These are phyloP conservation scores for Neopelma chrysocephalum DNA, from an alignment of 2,797 vertebrate genomes.

Conservation along the genomic window DNA sequence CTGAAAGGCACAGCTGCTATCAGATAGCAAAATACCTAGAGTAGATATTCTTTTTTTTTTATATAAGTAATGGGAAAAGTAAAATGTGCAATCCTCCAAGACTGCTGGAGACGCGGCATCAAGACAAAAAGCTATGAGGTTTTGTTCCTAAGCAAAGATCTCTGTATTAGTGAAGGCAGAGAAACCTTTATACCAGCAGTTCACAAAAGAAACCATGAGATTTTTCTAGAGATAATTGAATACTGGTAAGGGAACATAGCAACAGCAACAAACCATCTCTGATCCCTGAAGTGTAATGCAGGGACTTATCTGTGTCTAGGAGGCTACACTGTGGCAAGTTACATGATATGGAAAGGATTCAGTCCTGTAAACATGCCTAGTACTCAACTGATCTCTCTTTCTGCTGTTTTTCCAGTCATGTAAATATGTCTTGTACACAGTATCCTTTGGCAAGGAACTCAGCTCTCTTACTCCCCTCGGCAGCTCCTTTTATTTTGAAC, in stretches of 20 bases:
- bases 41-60: neutral
- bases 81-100: neutral
- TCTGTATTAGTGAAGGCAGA: neutral
- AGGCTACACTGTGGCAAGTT: neutral
- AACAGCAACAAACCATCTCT: neutral
- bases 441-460: neutral
- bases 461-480: neutral
- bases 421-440: neutral
- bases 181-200: neutral
- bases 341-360: neutral
- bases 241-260: neutral
- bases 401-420: neutral
- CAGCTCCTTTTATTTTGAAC: neutral
- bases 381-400: neutral
- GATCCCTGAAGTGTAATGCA: neutral
- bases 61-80: neutral
- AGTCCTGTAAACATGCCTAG: slow-evolving; percentile 1
- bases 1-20: neutral
- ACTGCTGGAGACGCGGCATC: neutral
- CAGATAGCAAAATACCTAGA: neutral
- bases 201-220: neutral
- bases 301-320: neutral
- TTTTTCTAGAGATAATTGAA: slow-evolving; percentile 20
- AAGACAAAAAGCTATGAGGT: neutral
- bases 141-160: neutral